These are phyloP conservation scores for Tetrapedia diversipes DNA, from an alignment of 2,888 invertebrate species.

Conservation along the genomic window DNA sequence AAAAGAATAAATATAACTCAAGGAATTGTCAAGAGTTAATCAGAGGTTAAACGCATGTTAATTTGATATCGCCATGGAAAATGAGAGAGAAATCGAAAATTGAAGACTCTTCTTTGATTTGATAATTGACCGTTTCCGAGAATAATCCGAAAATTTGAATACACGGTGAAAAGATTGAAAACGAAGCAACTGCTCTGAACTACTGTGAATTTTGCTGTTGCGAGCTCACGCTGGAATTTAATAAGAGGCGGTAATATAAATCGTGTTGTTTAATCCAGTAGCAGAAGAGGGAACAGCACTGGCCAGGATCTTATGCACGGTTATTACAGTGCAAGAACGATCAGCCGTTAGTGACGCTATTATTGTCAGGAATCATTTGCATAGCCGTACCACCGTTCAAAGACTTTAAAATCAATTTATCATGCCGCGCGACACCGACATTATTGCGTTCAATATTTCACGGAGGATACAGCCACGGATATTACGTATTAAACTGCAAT, in stretches of 20 bases:
- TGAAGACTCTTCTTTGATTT: too few relatives aligned
- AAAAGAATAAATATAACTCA: too few relatives aligned
- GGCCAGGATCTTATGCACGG: not conserved
- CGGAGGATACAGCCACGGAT: slow-evolving; percentile 28
- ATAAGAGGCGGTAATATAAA: not conserved
- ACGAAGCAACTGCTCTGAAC: too few relatives aligned
- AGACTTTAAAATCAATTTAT: slow-evolving; percentile 45
- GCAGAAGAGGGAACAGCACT: too few relatives aligned
- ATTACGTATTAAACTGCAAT: slow-evolving; percentile 49
- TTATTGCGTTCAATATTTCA: slow-evolving; percentile 44
- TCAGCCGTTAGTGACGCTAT: slow-evolving; percentile 2
- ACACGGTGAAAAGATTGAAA: not conserved
- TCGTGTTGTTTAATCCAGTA: not conserved
- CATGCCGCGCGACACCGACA: slow-evolving; percentile 17
- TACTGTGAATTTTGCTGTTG: too few relatives aligned
- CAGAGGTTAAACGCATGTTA: too few relatives aligned
- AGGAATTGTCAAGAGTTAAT: too few relatives aligned
- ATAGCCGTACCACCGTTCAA: slow-evolving; percentile 12
- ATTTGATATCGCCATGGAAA: too few relatives aligned
- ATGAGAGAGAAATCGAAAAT: too few relatives aligned
- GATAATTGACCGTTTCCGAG: too few relatives aligned
- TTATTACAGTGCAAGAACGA: slow-evolving; percentile 6
- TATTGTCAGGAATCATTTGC: slow-evolving; percentile 31
- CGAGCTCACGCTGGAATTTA: too few relatives aligned
- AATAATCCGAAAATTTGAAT: too few relatives aligned